Evolutionary conservation across 30 jellyfish, hydroid and myxozoan genomes (phyloP), one percentile per base, ranked within the genome.

Genomic region (Clytia hemisphaerica): DNA sequence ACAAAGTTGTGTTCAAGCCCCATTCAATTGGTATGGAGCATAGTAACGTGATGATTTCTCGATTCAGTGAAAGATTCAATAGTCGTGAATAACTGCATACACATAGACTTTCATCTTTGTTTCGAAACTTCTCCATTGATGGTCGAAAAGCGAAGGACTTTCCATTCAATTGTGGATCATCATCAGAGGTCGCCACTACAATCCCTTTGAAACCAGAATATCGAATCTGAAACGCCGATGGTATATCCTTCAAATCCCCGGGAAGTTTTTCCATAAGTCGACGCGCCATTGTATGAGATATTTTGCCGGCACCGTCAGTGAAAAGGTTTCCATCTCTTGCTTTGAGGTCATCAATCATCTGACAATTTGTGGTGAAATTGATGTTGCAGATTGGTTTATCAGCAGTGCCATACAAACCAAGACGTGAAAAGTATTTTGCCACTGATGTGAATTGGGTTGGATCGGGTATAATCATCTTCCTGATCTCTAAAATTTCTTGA

Each of bases 301-400:
- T 59, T 68, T 73, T 83, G n/a, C 94, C 94, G 53, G 79, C 72
- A 12, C 95, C 95, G 55, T 83, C 95, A 30, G 95, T 83, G 64
- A 75, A 75, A 12, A 74, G 24, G 16, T 64, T 85, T 15, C 84
- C 90, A 45, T 83, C 59, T 33, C 6, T 21, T 32, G 95, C 95
- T 36, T 58, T 54, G 3, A 57, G 45, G 62, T 83, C 95, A 30
- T 53, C 50, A 1, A 54, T n/a, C 36, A 40, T 25, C 30, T 76
- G 67, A 22, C 19, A 7, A 18, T n/a, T 4, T 9, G 31, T 54
- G 14, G 47, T 51, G 0, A n/a, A 1, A 9, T 37, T 16, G 22
- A 1, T 34, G 35, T 7, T 24, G 16, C 37, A 35, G 3, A 15
- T 35, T 65, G 18, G 32, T 36, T 64, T 77, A 45, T 82, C 94